Evolutionary conservation across 2,888 invertebrate genomes (phyloP).

Genomic region (Pterostichus madidus): DNA sequence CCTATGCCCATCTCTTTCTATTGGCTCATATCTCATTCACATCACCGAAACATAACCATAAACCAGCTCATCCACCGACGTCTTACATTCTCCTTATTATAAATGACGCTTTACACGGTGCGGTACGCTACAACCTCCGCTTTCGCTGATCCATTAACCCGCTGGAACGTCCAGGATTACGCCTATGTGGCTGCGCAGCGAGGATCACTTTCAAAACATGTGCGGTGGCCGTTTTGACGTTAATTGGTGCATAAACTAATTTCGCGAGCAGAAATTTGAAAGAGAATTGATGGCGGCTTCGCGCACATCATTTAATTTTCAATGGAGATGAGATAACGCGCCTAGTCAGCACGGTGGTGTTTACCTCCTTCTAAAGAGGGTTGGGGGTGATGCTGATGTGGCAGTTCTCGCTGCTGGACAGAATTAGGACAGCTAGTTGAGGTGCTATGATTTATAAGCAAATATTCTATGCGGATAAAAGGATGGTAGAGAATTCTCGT

Average conservation of each 20-base stretch:
- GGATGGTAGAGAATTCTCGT: neutral
- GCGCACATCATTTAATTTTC: slow-evolving; percentile 54
- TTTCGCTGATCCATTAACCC: slow-evolving; percentile 41
- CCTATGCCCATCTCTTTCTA: neutral
- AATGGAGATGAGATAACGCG: slow-evolving; percentile 45
- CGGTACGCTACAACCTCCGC: neutral
- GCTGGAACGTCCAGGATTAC: slow-evolving; percentile 22
- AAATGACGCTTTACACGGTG: slow-evolving; percentile 10
- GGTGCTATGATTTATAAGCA: neutral
- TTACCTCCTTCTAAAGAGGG: neutral
- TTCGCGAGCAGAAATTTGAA: slow-evolving; percentile 46
- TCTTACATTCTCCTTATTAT: slow-evolving; percentile 10
- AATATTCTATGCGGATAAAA: too few species aligned
- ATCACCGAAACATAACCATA: slow-evolving; percentile 10
- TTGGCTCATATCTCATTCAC: neutral
- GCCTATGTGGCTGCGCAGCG: neutral
- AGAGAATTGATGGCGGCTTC: slow-evolving; percentile 51
- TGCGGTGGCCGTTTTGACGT: slow-evolving; percentile 64
- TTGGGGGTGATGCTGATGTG: neutral
- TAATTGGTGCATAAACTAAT: slow-evolving; percentile 66
- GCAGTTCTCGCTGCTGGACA: neutral
- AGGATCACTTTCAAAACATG: slow-evolving; percentile 49
- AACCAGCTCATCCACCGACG: neutral
- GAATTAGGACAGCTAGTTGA: neutral
- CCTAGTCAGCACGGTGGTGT: slow-evolving; percentile 47